Conservation (phyloP, 2,888 invertebrate genomes). For the Leptopterna dolabrata region DNA sequence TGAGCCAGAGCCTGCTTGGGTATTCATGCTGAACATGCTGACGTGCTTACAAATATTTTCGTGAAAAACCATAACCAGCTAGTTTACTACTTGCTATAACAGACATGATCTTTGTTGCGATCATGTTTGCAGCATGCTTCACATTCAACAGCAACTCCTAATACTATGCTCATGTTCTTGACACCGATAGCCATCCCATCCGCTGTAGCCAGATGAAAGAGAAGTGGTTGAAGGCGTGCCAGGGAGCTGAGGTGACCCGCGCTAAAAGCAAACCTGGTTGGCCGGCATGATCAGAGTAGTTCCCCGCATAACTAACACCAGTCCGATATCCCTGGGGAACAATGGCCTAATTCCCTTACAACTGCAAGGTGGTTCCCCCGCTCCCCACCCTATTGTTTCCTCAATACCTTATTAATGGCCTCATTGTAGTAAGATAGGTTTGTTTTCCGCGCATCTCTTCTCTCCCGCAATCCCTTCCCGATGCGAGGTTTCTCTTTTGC, state of each 20-base stretch:
- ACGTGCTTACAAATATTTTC: no score
- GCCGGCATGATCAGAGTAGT: slow-evolving; percentile 32
- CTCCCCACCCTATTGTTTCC: slow-evolving; percentile 50
- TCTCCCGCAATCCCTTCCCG: neutral
- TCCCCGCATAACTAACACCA: slow-evolving; percentile 39
- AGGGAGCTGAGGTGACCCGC: slow-evolving; percentile 2
- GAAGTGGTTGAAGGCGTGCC: neutral
- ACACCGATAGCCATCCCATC: neutral
- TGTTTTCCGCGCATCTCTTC: slow-evolving; percentile 31
- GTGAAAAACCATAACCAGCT: no score
- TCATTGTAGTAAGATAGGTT: slow-evolving; percentile 49
- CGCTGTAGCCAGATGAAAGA: neutral
- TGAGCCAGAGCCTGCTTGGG: no score
- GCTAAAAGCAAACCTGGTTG: neutral
- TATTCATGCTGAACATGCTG: no score
- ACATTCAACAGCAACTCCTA: no score
- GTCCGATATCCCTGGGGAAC: slow-evolving; percentile 44
- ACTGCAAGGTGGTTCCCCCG: slow-evolving; percentile 53
- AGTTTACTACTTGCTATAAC: no score
- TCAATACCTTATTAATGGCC: slow-evolving; percentile 50
- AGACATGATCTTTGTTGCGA: no score
- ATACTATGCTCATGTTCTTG: neutral
- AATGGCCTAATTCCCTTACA: slow-evolving; percentile 56
- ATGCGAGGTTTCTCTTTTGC: slow-evolving; percentile 12
- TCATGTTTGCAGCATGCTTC: no score